These are phyloP conservation scores for Rhynchophorus ferrugineus DNA, from an alignment of 1,140 invertebrate species.

Conservation along the genomic window DNA sequence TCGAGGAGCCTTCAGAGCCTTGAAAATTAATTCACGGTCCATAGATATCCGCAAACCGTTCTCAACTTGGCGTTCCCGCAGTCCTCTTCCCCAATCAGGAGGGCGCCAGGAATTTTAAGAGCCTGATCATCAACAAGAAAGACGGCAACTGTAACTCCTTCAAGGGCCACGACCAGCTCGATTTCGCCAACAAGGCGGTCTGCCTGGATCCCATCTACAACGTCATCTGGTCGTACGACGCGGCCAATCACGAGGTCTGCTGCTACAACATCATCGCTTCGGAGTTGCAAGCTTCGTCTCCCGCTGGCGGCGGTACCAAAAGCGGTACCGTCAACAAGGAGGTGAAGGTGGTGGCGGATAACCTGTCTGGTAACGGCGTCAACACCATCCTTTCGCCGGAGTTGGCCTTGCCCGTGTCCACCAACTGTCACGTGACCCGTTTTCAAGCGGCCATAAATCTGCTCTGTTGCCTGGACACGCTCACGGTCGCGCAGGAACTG, in stretches of 20 bases:
- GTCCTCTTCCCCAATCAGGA: constrained; percentile 62
- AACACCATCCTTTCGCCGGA: constrained; percentile 64
- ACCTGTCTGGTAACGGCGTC: constrained; percentile 17
- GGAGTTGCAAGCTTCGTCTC: constrained; percentile 42
- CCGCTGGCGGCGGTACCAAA: background rate
- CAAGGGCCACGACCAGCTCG: constrained; percentile 66
- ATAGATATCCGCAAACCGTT: no score
- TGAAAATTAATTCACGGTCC: no score
- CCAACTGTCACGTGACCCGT: constrained; percentile 63
- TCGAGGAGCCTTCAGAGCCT: no score
- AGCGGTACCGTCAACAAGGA: constrained; percentile 1
- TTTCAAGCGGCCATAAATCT: constrained; percentile 83
- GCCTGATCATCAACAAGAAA: constrained; percentile 73
- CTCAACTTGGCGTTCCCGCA: no score
- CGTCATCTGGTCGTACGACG: constrained; percentile 76
- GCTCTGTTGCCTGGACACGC: constrained; percentile 80
- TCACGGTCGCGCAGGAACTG: constrained; percentile 72
- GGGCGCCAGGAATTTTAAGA: constrained; percentile 67
- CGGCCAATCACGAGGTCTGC: constrained; percentile 59
- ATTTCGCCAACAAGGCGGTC: constrained; percentile 64
- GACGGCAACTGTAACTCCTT: constrained; percentile 80
- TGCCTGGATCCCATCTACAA: constrained; percentile 85
- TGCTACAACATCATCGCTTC: constrained; percentile 76
- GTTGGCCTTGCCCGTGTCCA: constrained; percentile 67
- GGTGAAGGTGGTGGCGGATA: constrained; percentile 18